phyloP scores from a whole-genome alignment of 1,140 invertebrate genomes.

The Xylocopa sonorina region DNA sequence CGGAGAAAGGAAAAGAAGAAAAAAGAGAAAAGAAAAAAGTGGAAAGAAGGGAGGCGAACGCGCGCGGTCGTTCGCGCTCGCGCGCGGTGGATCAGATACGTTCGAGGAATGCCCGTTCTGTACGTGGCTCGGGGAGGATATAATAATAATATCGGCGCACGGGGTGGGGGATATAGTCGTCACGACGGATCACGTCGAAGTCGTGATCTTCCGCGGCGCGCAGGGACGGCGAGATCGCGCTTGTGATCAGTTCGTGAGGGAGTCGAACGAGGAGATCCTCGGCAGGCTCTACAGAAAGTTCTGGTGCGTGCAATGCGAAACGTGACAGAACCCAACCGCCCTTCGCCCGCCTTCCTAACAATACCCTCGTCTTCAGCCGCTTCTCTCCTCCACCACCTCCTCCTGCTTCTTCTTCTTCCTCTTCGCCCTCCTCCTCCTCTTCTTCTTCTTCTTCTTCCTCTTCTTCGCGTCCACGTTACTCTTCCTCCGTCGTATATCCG shows the following conservation, averaged over 20 bases:
- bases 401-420: conserved; percentile 40
- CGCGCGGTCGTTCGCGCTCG: too few relatives aligned
- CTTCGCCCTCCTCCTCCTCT: conserved; percentile 45
- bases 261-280: conserved; percentile 61
- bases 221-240: conserved; percentile 71
- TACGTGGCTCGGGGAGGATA: conserved; percentile 63
- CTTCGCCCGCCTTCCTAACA: conserved; percentile 73
- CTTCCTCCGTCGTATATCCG: neutral
- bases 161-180: conserved; percentile 67
- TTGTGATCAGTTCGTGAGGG: conserved; percentile 72
- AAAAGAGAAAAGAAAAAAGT: neutral
- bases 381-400: too few relatives aligned
- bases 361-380: conserved; percentile 66
- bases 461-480: conserved; percentile 20
- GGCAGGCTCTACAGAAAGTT: conserved; percentile 68
- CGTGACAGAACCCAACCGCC: conserved; percentile 75
- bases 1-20: neutral
- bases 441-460: conserved; percentile 15
- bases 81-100: conserved; percentile 57
- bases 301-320: conserved; percentile 79
- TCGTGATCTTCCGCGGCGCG: conserved; percentile 65
- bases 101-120: conserved; percentile 60
- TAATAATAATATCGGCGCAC: conserved; percentile 66
- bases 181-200: conserved; percentile 75
- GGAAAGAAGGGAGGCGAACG: too few relatives aligned